A percentile compares a stretch with the other conserved stretches of the same genome.
Conservation (phyloP, 1,140 invertebrate species). For the Drosophila repleta region DNA sequence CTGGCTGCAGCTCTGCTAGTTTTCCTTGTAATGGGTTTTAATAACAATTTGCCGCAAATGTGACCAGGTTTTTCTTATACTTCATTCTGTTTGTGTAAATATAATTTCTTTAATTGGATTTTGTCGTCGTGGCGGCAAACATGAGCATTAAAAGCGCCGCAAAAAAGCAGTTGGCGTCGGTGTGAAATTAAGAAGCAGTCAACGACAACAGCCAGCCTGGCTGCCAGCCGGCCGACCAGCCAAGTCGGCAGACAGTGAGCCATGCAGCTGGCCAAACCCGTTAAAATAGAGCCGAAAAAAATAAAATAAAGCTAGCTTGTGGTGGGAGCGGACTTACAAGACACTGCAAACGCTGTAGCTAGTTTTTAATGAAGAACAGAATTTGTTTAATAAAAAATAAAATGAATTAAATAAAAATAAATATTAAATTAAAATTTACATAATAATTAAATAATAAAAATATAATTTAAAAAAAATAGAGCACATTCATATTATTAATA, state of each 20-base stretch:
- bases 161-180: constrained; percentile 38
- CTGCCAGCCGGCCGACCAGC: constrained; percentile 14
- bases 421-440: too few relatives aligned
- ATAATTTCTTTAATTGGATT: constrained; percentile 81
- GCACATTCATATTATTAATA: too few relatives aligned
- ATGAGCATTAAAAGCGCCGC: constrained; percentile 66
- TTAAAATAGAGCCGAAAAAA: constrained; percentile 60
- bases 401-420: too few relatives aligned
- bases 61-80: constrained; percentile 48
- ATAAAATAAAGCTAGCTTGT: constrained; percentile 20
- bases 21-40: constrained; percentile 71
- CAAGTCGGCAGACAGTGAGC: background rate
- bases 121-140: constrained; percentile 57
- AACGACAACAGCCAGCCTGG: constrained; percentile 52
- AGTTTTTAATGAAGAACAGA: background rate
- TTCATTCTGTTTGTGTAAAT: constrained; percentile 65
- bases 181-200: constrained; percentile 60
- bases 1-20: constrained; percentile 15
- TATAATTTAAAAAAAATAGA: too few relatives aligned
- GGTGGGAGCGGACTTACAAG: constrained; percentile 32
- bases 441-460: too few relatives aligned
- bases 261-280: constrained; percentile 68
- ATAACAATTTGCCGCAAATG: constrained; percentile 77
- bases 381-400: background rate
- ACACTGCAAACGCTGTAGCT: constrained; percentile 26